Evolutionary conservation across 2,797 vertebrate genomes (phyloP), one percentile per base, ranked within the genome.

Genomic region (Xenentodon cancila): DNA sequence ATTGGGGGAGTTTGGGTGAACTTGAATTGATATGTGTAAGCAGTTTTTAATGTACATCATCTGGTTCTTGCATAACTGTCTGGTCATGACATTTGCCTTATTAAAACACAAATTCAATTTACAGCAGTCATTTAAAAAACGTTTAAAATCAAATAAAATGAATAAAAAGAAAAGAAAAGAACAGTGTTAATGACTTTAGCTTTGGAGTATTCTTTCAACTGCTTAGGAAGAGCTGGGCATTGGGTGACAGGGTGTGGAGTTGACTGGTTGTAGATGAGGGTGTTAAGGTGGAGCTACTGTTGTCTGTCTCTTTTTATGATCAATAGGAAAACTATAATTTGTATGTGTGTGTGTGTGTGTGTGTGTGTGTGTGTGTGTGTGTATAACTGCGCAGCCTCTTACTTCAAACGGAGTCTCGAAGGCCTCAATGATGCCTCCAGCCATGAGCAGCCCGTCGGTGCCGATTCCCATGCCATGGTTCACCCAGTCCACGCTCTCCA

Each of bases 401-500:
- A 97, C 96, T 91, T 95, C 91, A 64, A 96, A 97, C 0, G 96
- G 96, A 22, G 92, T 93, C 74, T 96, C 95, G 0, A 93, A 95
- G 48, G 88, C 77, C 57, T 95, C 93, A 0, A 94, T 69, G 62
- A 92, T 90, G 55, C 96, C 96, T 30, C 96, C 96, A 0, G 96
- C 17, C 86, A 97, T 79, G 49, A 96, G 61, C 43, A 96, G 92
- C 6, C 95, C 95, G 0, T 96, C 93, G 0, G 89, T 87, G 75
- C 74, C 66, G 79, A 96, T 87, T 37, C 84, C 93, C 83, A 96
- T 84, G 32, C 95, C 93, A 0, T 89, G 86, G 50, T 94, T 91
- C 27, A 88, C 90, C 96, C 96, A 97, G 68, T 91, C 92, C 34
- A 95, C 93, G 0, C 88, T 93, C 84, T 96, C 95, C 80, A 94